Evolutionary conservation across 2,888 invertebrate genomes (phyloP), one percentile per base, ranked within the genome.

Genomic region (Aphodius granarius): DNA sequence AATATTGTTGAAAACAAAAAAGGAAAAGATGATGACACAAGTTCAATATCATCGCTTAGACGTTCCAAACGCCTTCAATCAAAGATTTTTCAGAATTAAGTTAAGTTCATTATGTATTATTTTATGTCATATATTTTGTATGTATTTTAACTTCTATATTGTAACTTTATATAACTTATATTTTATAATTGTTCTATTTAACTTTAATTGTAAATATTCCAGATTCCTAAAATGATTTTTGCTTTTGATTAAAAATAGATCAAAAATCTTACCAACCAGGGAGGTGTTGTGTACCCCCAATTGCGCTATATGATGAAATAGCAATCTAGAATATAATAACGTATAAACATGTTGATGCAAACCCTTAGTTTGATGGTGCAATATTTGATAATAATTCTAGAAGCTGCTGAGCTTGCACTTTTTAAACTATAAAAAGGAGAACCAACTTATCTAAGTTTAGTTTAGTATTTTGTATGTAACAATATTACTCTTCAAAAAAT

Each of bases 151-250:
- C n/a, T n/a, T n/a, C n/a, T n/a, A n/a, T n/a, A n/a, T n/a, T n/a
- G n/a, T n/a, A 43, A 1, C 13, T 43, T 43, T 43, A 3, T 43
- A 3, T 43, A n/a, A n/a, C n/a, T n/a, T 43, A 9, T 43, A 23
- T 16, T 18, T 18, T 66, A 3, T 66, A 66, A n/a, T 73, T 77
- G 77, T 78, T 78, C 79, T 13, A 66, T 66, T 66, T 66, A 16
- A 20, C n/a, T 20, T 16, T 66, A 3, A 1, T 20, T 66, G 20
- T 66, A 20, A 20, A 21, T 66, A 22, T 23, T 23, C 21, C 21
- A 70, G 70, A 70, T n/a, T 70, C 43, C 43, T 43, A 43, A 43
- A 9, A 43, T 43, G 2, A 43, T 43, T 43, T 72, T 72, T 18
- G 72, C 63, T 63, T 72, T 43, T 43, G 3, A 43, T 43, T 43